Evolutionary conservation across 2,888 invertebrate genomes (phyloP), one percentile per base, ranked within the genome.

Genomic region (Cheilosia soror): DNA sequence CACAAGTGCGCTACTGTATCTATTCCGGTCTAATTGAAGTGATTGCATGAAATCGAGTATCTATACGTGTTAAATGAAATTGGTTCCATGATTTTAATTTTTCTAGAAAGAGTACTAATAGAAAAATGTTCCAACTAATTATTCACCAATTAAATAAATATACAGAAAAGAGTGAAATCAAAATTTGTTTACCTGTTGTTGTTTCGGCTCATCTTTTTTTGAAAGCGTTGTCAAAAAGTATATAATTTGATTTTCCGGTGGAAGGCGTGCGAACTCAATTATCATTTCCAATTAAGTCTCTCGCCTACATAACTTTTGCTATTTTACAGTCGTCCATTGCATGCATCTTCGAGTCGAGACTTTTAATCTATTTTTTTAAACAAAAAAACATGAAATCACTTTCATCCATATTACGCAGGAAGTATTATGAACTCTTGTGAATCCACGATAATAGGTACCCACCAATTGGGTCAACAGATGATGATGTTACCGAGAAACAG

Each of bases 1-100:
- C 20, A 15, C 20, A 20, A 15, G 7, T 47, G 47, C 47, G 20
- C 57, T 31, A 15, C 15, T 57, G 33, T 31, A 57, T 57, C 57
- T 33, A 57, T 57, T 57, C 57, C 57, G 33, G 57, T 57, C 57
- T 57, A 15, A 57, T 57, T 57, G 15, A 33, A 37, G 11, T 57
- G 57, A 33, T 57, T 57, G 57, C 31, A 57, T 37, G 57, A 57
- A 33, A 33, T 57, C 15, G 20, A 20, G 20, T 20, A 20, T 20
- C 20, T 47, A n/a, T n/a, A 47, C 1, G 7, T 15, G 42, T 13
- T 44, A 44, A 44, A 44, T 44, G 5, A 44, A n/a, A 9, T 20
- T 20, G 7, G 20, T 47, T 20, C 15, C 15, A 47, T 47, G 15
- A 9, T 47, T 47, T 47, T 47, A 20, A 2, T 47, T 47, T 47